These are phyloP conservation scores for Todiramphus chloris DNA, from an alignment of 2,113 vertebrate species.

Conservation along the genomic window DNA sequence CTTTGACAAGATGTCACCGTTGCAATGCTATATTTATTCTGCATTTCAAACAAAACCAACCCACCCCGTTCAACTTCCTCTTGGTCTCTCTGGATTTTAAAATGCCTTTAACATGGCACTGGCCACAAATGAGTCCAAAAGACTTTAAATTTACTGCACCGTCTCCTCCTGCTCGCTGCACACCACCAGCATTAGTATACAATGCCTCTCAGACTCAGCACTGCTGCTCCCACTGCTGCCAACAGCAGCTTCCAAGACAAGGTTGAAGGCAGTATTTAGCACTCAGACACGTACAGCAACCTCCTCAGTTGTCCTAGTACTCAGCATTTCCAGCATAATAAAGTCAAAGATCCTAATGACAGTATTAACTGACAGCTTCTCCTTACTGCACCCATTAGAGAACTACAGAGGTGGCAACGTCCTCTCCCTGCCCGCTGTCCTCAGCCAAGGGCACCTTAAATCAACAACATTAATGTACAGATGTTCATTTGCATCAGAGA, in stretches of 20 bases:
- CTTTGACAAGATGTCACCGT: not conserved
- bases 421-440: not conserved
- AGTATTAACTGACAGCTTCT: not conserved
- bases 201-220: not conserved
- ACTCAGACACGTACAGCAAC: not conserved
- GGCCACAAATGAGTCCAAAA: not conserved
- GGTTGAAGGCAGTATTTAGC: not conserved
- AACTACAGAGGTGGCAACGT: accelerated
- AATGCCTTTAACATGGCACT: not conserved
- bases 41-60: not conserved
- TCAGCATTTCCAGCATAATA: too few relatives aligned
- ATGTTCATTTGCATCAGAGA: not conserved
- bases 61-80: not conserved
- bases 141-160: not conserved
- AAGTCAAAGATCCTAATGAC: not conserved
- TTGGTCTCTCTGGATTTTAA: not conserved
- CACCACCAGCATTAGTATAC: not conserved
- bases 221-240: not conserved
- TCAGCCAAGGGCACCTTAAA: not conserved
- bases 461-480: not conserved
- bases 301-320: not conserved
- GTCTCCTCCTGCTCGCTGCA: not conserved
- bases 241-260: not conserved
- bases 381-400: not conserved
- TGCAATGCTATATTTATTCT: not conserved